Conservation (phyloP, 35 echinoderm and acorn worm species). For the Heliocidaris tuberculata region DNA sequence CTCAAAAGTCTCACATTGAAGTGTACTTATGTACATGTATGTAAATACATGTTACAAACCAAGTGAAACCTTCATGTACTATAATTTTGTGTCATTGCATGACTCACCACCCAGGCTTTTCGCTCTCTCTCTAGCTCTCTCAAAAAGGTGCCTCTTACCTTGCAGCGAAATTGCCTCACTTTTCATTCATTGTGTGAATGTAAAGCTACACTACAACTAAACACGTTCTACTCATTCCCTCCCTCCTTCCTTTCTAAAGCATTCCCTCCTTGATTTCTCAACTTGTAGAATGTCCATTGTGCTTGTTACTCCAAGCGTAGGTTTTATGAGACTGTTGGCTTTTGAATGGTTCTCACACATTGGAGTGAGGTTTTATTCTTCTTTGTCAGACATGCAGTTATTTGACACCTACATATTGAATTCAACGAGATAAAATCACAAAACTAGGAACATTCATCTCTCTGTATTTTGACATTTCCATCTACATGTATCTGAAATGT, state of each 20-base stretch:
- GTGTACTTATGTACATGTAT: no score
- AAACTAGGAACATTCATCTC: no score
- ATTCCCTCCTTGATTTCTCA: not conserved
- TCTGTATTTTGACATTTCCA: no score
- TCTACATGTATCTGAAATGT: no score
- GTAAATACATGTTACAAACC: no score
- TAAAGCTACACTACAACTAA: no score
- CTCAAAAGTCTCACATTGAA: no score
- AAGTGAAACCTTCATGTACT: no score
- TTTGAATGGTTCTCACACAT: not conserved
- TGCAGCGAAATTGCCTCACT: not conserved
- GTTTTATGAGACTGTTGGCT: not conserved
- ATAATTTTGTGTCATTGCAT: not conserved
- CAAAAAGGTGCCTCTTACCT: not conserved
- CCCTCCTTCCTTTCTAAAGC: not conserved
- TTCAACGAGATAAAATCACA: not conserved
- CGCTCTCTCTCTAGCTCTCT: not conserved
- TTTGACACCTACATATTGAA: not conserved
- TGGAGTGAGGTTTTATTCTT: not conserved
- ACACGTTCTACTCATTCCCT: not conserved
- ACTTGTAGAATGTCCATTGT: not conserved
- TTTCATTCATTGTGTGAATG: not conserved
- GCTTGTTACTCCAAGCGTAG: not conserved
- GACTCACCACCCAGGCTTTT: not conserved
- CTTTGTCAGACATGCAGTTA: not conserved